phyloP scores from a whole-genome alignment of 92 coral and sea anemone species.

The Zoanthus sociatus region DNA sequence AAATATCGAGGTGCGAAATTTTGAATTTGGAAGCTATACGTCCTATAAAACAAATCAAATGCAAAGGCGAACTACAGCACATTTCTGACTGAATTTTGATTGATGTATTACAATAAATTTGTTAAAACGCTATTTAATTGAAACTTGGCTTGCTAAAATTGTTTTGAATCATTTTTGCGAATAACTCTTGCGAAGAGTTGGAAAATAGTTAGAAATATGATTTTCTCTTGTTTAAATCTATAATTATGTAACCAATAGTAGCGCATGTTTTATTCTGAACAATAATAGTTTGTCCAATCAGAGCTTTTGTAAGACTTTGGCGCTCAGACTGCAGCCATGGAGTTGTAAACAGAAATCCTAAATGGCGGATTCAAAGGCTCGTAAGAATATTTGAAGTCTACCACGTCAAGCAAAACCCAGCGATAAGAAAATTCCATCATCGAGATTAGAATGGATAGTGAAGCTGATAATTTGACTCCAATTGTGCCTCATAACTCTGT shows the following conservation, averaged over 20 bases:
- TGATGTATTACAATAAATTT: no score
- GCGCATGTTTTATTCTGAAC: not conserved
- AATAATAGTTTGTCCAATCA: conserved; percentile 14
- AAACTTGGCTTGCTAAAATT: no score
- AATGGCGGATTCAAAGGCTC: conserved; percentile 21
- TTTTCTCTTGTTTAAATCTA: not conserved
- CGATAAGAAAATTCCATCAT: not conserved
- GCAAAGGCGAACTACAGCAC: no score
- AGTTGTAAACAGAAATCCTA: conserved; percentile 46
- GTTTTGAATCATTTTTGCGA: no score
- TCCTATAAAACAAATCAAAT: no score
- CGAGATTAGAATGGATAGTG: conserved; percentile 69
- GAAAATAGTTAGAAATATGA: no score
- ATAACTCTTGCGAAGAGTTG: no score
- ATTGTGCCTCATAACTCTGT: conserved; percentile 88
- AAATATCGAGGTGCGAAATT: no score
- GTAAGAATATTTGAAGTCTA: not conserved
- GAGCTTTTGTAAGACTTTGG: not conserved
- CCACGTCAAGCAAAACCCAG: not conserved
- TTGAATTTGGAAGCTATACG: no score
- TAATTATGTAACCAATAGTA: conserved; percentile 8
- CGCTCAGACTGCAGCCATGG: conserved; percentile 30
- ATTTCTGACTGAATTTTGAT: no score
- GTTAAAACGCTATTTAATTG: no score
- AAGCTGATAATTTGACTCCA: conserved; percentile 80